Conservation (phyloP, 2,113 vertebrate genomes). For the Pomatorhinus ruficollis region DNA sequence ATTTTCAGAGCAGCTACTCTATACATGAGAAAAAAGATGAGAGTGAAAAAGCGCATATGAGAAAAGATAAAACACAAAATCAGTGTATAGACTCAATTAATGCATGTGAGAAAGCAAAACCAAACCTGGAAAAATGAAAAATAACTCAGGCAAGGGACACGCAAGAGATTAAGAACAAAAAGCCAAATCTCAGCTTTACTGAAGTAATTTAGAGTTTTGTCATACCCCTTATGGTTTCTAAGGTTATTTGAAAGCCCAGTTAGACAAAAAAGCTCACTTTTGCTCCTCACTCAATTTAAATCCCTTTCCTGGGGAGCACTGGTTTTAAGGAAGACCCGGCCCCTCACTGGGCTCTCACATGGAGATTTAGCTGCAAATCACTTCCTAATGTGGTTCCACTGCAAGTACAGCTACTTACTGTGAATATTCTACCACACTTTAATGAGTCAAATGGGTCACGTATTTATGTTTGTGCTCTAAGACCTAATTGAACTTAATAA, state of each 20-base stretch:
- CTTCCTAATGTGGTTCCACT: neutral
- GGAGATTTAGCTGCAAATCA: neutral
- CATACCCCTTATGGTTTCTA: neutral
- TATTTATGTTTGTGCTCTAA: neutral
- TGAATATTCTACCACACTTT: neutral
- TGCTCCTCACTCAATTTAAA: neutral
- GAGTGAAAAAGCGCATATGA: neutral
- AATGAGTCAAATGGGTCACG: neutral
- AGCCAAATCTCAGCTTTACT: neutral
- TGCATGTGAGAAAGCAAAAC: neutral
- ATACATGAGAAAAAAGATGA: neutral
- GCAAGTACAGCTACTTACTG: neutral
- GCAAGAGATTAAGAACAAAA: neutral
- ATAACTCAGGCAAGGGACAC: neutral
- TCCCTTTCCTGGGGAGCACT: neutral
- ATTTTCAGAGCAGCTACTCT: neutral
- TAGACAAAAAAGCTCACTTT: neutral
- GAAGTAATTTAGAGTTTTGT: neutral
- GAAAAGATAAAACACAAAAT: neutral
- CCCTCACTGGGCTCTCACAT: neutral
- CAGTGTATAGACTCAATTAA: neutral
- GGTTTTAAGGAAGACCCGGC: neutral
- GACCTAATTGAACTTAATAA: neutral
- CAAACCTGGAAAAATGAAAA: neutral
- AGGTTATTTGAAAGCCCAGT: neutral